Evolutionary conservation across 2,888 invertebrate genomes (phyloP).

Genomic region (Diaperis boleti): DNA sequence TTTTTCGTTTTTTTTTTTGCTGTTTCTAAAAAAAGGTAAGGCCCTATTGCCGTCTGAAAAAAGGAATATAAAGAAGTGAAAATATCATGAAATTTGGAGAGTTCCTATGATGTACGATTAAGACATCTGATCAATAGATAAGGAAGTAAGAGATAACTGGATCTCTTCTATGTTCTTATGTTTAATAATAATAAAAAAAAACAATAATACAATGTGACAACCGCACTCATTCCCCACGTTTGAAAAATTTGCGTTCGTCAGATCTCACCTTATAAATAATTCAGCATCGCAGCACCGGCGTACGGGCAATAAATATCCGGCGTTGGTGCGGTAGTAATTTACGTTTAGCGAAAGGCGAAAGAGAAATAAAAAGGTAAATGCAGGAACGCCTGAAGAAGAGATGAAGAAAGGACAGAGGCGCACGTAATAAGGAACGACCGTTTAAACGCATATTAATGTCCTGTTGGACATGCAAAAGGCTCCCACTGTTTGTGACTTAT

Average conservation of each 20-base stretch:
- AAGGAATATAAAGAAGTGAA: too few species aligned
- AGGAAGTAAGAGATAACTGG: too few species aligned
- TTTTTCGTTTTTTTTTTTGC: too few species aligned
- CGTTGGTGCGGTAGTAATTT: constrained; percentile 55
- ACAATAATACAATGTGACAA: too few species aligned
- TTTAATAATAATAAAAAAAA: too few species aligned
- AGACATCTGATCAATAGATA: too few species aligned
- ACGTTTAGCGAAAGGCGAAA: constrained; percentile 58
- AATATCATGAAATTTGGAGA: too few species aligned
- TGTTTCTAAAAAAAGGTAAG: too few species aligned
- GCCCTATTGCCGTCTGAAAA: too few species aligned
- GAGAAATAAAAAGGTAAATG: constrained; percentile 45
- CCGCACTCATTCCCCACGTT: constrained; percentile 63
- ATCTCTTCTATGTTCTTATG: too few species aligned
- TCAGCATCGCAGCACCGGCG: constrained; percentile 63
- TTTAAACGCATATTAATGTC: constrained; percentile 60
- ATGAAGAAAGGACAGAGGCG: constrained; percentile 44
- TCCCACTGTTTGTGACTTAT: constrained; percentile 63
- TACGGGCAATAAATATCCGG: constrained; percentile 63
- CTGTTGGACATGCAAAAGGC: constrained; percentile 58
- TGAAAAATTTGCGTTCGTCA: constrained; percentile 66
- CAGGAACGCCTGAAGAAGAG: constrained; percentile 36
- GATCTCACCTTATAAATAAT: constrained; percentile 66
- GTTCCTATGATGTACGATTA: too few species aligned
- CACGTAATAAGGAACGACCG: constrained; percentile 52